Evolutionary conservation across 2,113 vertebrate genomes (phyloP), one percentile per base, ranked within the genome.

Genomic region (Mirza zaza): DNA sequence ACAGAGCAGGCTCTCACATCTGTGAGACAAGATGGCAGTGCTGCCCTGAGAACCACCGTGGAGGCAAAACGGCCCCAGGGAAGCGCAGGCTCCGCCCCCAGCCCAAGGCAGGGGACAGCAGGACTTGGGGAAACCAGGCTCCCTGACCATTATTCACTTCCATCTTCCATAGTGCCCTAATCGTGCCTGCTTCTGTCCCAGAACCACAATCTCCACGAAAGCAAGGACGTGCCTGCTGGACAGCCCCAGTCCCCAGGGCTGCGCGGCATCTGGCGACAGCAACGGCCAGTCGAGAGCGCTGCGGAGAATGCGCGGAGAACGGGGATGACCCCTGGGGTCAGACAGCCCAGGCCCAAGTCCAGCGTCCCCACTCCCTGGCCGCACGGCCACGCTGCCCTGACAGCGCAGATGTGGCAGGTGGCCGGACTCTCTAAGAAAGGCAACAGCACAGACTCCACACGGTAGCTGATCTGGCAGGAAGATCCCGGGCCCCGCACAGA

Each of bases 31-130:
- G 17, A 4, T 8, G 23, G 2, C 0, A 15, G 3, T 23, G 17
- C 4, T 2, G 34, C 39, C 23, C 0, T 1, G 14, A 59, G n/a
- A 55, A 55, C 13, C 14, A 14, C 50, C 50, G 15, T 13, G 0
- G 6, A 59, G 39, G 48, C n/a, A 32, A 3, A 29, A 23, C n/a
- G 23, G 76, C 21, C 32, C 32, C 0, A 8, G 8, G 71, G 29
- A 55, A 15, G 1, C 6, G 10, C 67, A 1, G 0, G 12, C 89
- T 45, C 50, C 39, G 32, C 10, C 50, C 0, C 45, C 36, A 10
- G 11, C 23, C 36, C 15, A 25, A 36, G 34, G 11, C n/a, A 61
- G 55, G 45, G 12, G 79, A 27, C 11, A 70, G 75, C 13, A 39
- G 12, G 59, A 65, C 55, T n/a, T 8, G 63, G 5, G 34, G 42